A percentile compares a stretch with the other conserved stretches of the same genome.
phyloP scores from a whole-genome alignment of 2,113 vertebrate genomes.

The Spea bombifrons region DNA sequence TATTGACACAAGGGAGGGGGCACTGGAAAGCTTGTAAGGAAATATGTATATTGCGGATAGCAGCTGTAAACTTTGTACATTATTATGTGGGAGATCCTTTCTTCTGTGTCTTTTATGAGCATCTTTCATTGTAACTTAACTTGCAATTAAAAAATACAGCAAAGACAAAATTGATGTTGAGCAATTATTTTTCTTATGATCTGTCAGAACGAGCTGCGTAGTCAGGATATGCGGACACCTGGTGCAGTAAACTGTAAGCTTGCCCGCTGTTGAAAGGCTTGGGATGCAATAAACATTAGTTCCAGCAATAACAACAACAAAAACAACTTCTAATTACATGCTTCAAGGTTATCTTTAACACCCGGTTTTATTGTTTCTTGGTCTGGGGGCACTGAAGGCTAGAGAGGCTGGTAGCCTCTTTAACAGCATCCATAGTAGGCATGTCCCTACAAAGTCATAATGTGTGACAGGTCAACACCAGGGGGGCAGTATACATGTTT shows the following conservation, averaged over 20 bases:
- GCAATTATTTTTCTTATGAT: conserved; percentile 48
- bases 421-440: background rate
- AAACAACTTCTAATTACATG: conserved; percentile 41
- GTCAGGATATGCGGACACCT: conserved; percentile 46
- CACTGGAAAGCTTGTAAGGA: conserved; percentile 5
- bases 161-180: conserved; percentile 29
- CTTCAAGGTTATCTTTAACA: conserved; percentile 47
- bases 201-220: conserved; percentile 36
- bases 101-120: conserved; percentile 35
- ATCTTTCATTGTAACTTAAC: conserved; percentile 40
- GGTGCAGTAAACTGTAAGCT: conserved; percentile 23
- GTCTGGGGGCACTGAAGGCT: conserved; percentile 30
- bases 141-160: conserved; percentile 29
- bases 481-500: background rate
- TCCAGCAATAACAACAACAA: conserved; percentile 16
- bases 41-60: conserved; percentile 4
- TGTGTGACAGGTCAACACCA: conserved; percentile 3
- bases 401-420: conserved; percentile 29
- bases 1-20: background rate
- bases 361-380: conserved; percentile 38
- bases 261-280: conserved; percentile 35
- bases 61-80: conserved; percentile 37
- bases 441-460: conserved; percentile 6
- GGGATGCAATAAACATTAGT: conserved; percentile 47
- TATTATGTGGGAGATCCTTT: conserved; percentile 41